These are phyloP conservation scores for Orestias chungarensis DNA, from an alignment of 2,797 vertebrate species.

Conservation along the genomic window DNA sequence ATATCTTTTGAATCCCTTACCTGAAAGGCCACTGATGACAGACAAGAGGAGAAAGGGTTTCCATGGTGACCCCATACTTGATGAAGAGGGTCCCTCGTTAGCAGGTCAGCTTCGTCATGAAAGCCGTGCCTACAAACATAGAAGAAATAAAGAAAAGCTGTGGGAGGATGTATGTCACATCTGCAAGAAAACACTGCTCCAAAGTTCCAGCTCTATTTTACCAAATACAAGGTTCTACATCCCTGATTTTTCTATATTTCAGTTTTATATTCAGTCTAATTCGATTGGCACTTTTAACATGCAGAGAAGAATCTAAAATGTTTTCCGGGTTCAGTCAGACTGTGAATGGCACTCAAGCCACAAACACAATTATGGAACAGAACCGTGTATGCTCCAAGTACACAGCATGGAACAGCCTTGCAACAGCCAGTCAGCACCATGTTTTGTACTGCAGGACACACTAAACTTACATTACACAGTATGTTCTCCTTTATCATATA, in stretches of 20 bases:
- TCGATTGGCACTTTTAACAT: constrained; percentile 3
- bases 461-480: constrained; percentile 8
- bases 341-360: constrained; percentile 3
- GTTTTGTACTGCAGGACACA: background rate
- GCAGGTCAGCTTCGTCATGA: constrained; percentile 88
- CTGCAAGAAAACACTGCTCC: background rate
- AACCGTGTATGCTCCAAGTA: constrained; percentile 10
- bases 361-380: constrained; percentile 6
- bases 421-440: constrained; percentile 1
- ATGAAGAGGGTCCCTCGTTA: constrained; percentile 82
- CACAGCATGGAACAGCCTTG: constrained; percentile 9
- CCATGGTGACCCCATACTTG: constrained; percentile 93
- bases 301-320: constrained; percentile 21
- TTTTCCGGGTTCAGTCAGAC: constrained; percentile 26
- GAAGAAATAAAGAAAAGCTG: constrained; percentile 33
- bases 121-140: constrained; percentile 83
- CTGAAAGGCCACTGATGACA: constrained; percentile 90
- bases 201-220: background rate
- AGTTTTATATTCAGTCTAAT: constrained; percentile 15
- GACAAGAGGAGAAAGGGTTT: constrained; percentile 90
- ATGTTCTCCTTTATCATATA: background rate
- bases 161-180: constrained; percentile 42
- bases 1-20: constrained; percentile 75
- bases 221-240: background rate
- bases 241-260: background rate